These are phyloP conservation scores for Avahi laniger DNA, from an alignment of 2,797 vertebrate genomes.

Conservation along the genomic window DNA sequence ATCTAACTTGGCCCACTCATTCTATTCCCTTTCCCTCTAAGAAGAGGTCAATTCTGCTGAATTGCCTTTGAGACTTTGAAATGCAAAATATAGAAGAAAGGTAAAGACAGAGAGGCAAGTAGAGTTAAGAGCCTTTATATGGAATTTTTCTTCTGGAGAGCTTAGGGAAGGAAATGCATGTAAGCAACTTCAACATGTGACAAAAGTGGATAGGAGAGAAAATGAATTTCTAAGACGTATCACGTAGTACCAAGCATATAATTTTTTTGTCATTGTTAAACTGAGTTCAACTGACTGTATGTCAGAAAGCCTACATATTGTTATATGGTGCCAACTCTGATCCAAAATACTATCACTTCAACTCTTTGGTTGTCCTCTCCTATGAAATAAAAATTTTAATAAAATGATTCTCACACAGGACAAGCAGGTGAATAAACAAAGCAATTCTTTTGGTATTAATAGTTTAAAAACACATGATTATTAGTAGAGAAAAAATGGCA, in stretches of 20 bases:
- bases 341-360: neutral
- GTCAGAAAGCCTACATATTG: neutral
- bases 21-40: neutral
- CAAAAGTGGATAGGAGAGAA: neutral
- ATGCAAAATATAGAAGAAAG: conserved; percentile 22
- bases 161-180: neutral
- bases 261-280: neutral
- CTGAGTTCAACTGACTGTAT: neutral
- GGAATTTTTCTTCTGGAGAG: neutral
- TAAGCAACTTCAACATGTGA: conserved; percentile 4
- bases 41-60: neutral
- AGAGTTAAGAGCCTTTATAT: neutral
- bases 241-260: neutral
- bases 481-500: neutral
- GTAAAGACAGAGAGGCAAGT: neutral
- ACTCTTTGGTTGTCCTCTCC: neutral
- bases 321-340: neutral
- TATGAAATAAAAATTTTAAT: neutral
- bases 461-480: neutral
- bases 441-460: neutral
- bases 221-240: neutral
- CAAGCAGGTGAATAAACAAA: neutral
- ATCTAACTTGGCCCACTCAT: neutral
- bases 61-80: neutral
- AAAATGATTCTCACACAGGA: neutral